These are phyloP conservation scores for Sebastes jordani DNA, from an alignment of 2,797 vertebrate species.

Conservation along the genomic window DNA sequence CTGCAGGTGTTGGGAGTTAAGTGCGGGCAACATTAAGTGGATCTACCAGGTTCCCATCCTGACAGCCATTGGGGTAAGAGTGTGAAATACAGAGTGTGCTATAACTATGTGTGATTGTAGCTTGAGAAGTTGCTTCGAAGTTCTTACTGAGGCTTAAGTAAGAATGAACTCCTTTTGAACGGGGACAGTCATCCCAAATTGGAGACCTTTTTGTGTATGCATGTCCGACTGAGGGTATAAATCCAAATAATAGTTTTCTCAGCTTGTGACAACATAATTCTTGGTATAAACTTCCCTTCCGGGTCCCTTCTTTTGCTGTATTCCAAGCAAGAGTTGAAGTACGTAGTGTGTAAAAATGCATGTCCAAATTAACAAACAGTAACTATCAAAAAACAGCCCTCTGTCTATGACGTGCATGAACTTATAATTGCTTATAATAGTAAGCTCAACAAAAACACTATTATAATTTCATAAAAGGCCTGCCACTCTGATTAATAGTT, in stretches of 20 bases:
- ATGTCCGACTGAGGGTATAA: background rate
- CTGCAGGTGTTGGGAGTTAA: slow-evolving; percentile 94
- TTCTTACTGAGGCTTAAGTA: background rate
- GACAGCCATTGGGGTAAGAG: slow-evolving; percentile 88
- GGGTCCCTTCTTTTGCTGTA: background rate
- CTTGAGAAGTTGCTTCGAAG: background rate
- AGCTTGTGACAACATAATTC: background rate
- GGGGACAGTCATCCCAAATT: background rate
- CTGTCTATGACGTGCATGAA: background rate
- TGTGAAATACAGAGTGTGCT: background rate
- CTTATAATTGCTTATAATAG: background rate
- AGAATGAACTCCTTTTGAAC: background rate
- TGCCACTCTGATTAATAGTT: no score
- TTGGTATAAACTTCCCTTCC: background rate
- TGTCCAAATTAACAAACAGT: background rate
- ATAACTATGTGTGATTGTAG: background rate
- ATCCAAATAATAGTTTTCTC: background rate
- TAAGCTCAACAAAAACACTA: background rate
- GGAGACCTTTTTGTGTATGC: background rate
- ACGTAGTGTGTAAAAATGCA: background rate
- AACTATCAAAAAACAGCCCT: background rate
- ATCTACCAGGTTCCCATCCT: slow-evolving; percentile 92
- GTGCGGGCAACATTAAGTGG: slow-evolving; percentile 89
- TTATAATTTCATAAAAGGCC: background rate
- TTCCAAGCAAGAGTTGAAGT: background rate